These are phyloP conservation scores for Stenolophus ochropezus DNA, from an alignment of 2,888 invertebrate species.

Conservation along the genomic window DNA sequence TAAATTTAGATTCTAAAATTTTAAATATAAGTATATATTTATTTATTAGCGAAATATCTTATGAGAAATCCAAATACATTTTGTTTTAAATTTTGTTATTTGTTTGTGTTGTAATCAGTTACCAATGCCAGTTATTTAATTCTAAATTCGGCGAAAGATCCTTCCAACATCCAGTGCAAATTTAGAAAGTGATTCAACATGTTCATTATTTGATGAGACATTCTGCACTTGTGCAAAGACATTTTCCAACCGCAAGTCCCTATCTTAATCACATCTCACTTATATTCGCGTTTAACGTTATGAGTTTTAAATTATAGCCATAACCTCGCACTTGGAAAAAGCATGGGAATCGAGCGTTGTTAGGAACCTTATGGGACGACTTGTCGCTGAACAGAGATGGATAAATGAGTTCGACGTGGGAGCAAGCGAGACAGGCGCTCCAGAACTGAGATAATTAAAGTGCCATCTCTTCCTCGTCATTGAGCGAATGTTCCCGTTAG, in stretches of 20 bases:
- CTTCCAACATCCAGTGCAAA: too few species aligned
- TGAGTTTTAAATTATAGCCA: conserved; percentile 47
- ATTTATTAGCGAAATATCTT: too few species aligned
- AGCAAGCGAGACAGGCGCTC: neutral
- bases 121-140: too few species aligned
- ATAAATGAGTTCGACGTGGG: neutral
- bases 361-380: conserved; percentile 36
- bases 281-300: conserved; percentile 45
- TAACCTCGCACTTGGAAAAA: conserved; percentile 30
- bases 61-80: too few species aligned
- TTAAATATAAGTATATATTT: too few species aligned
- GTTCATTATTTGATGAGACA: neutral
- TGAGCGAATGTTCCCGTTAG: conserved; percentile 48
- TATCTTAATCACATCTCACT: conserved; percentile 49
- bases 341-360: conserved; percentile 40
- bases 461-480: conserved; percentile 55
- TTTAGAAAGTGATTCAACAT: too few species aligned
- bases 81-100: too few species aligned
- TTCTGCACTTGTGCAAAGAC: neutral
- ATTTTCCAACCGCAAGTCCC: conserved; percentile 4
- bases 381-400: neutral
- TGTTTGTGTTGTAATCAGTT: too few species aligned
- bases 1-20: too few species aligned
- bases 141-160: too few species aligned
- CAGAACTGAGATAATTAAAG: conserved; percentile 51